Evolutionary conservation across 2,888 invertebrate genomes (phyloP), one percentile per base, ranked within the genome.

Genomic region (Epicampocera succincta): DNA sequence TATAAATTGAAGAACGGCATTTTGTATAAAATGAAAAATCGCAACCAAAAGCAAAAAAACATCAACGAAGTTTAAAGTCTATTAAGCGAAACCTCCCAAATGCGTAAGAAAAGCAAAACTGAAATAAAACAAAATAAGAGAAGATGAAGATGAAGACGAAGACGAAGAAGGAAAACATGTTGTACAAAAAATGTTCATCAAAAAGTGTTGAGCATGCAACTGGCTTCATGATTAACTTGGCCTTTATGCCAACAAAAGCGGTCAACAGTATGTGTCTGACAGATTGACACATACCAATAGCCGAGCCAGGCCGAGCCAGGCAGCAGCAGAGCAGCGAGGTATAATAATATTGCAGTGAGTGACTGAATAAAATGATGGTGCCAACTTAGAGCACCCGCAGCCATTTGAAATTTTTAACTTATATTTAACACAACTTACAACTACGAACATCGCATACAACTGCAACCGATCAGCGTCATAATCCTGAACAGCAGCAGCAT

Each of bases 331-430:
- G 17, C 13, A 46, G 19, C 13, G 15, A 56, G 71, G 50, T 60
- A 40, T 66, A 74, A 54, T 56, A 46, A 76, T 58, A 80, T 63
- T 68, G 71, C 61, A 73, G 71, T 84, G 80, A 80, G 72, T 84
- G 82, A 78, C 60, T 84, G 80, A 76, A 83, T 52, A 83, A 85
- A 85, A 86, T 84, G 76, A 84, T 84, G 84, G 84, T 84, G 85
- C 81, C 83, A 81, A 72, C 74, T 80, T 78, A 61, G 74, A 75
- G 83, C 85, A 80, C 80, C 83, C 84, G 83, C 84, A 76, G 80
- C 83, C 75, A 83, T 82, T 82, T 78, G 71, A 82, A 77, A 78
- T 56, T 33, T 52, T 52, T 60, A 74, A 71, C 77, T 52, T 56
- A 17, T 56, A 61, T 61, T 61, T 50, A 60, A 60, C 15, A 68